phyloP scores from a whole-genome alignment of 2,113 vertebrate species.

The Hydropotes inermis region DNA sequence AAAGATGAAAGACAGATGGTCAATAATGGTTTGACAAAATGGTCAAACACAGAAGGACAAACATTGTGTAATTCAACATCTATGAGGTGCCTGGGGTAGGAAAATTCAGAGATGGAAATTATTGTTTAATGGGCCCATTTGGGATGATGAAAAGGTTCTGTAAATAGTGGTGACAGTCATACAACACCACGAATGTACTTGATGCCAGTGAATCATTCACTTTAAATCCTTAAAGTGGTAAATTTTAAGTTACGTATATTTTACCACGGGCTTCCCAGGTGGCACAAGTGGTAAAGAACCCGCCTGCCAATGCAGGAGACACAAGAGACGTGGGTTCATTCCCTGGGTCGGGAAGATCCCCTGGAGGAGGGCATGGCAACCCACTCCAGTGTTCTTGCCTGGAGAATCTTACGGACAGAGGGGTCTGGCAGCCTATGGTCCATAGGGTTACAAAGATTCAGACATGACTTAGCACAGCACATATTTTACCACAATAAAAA shows the following conservation, averaged over 20 bases:
- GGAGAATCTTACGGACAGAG: background rate
- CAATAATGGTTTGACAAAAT: background rate
- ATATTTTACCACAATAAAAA: background rate
- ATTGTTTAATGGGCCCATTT: background rate
- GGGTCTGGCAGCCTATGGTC: background rate
- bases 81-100: background rate
- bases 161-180: background rate
- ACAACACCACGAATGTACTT: background rate
- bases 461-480: background rate
- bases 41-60: background rate
- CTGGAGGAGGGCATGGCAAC: background rate
- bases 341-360: background rate
- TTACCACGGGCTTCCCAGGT: background rate
- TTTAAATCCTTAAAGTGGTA: background rate
- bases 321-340: background rate
- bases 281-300: background rate
- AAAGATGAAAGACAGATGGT: background rate
- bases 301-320: fast-evolving
- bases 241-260: background rate
- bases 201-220: background rate
- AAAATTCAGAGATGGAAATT: background rate
- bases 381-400: background rate
- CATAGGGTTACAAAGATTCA: background rate
- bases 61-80: background rate
- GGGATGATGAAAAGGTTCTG: background rate